These are phyloP conservation scores for Neomorphus geoffroyi DNA, from an alignment of 2,797 vertebrate species.

Conservation along the genomic window DNA sequence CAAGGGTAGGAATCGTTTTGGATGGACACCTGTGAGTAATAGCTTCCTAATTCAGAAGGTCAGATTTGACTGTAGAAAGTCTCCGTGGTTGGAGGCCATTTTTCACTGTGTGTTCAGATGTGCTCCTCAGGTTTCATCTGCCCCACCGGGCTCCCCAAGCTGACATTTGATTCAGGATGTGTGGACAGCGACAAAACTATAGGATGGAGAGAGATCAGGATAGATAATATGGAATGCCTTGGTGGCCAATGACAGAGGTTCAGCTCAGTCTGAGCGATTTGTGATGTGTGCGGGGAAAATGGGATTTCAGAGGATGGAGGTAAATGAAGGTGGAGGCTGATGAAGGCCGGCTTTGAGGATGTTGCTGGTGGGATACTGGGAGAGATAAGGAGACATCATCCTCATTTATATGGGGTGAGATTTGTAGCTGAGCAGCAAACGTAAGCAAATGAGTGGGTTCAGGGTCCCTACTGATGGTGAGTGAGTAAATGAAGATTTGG, in stretches of 20 bases:
- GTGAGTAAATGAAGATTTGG: neutral
- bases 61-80: neutral
- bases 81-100: neutral
- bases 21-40: too few species aligned
- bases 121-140: neutral
- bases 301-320: rapidly evolving
- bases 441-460: neutral
- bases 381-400: neutral
- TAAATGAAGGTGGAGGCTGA: neutral
- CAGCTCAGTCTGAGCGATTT: neutral
- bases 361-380: neutral
- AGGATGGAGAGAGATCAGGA: neutral
- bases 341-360: neutral
- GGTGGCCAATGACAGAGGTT: neutral
- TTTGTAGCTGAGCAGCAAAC: neutral
- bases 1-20: neutral
- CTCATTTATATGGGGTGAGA: neutral
- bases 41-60: neutral
- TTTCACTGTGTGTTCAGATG: too few species aligned
- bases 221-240: neutral
- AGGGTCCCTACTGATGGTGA: neutral
- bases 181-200: neutral
- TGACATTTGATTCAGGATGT: rapidly evolving
- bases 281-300: neutral
- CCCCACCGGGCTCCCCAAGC: rapidly evolving